These are phyloP conservation scores for Drosophila teissieri DNA, from an alignment of 1,140 invertebrate species.

Conservation along the genomic window DNA sequence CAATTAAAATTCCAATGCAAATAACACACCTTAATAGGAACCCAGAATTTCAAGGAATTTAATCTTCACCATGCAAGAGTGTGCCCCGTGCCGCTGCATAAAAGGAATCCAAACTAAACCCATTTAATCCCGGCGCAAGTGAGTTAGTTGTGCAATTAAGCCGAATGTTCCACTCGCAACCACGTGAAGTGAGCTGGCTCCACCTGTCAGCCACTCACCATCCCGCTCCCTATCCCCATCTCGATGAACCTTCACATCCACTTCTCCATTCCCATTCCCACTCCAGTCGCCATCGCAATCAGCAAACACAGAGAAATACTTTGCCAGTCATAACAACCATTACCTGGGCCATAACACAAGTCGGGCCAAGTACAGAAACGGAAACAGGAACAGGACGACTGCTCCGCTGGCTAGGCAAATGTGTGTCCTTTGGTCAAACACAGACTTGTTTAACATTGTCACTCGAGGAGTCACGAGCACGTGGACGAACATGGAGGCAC, in stretches of 20 bases:
- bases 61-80: slow-evolving; percentile 1
- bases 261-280: neutral
- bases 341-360: slow-evolving; percentile 47
- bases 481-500: slow-evolving; percentile 19
- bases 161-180: slow-evolving; percentile 7
- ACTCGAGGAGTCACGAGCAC: slow-evolving; percentile 42
- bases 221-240: neutral
- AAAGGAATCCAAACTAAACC: slow-evolving; percentile 22
- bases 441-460: slow-evolving; percentile 60
- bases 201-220: slow-evolving; percentile 25
- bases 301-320: slow-evolving; percentile 52
- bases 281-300: slow-evolving; percentile 20
- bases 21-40: slow-evolving; percentile 6
- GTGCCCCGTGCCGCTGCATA: slow-evolving; percentile 11
- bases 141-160: slow-evolving; percentile 37
- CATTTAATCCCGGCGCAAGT: slow-evolving; percentile 26
- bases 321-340: slow-evolving; percentile 59
- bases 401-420: slow-evolving; percentile 30
- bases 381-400: slow-evolving; percentile 20
- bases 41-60: slow-evolving; percentile 18
- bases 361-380: slow-evolving; percentile 13
- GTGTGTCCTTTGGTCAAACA: slow-evolving; percentile 54
- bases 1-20: slow-evolving; percentile 11
- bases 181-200: slow-evolving; percentile 17
- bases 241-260: neutral